Conservation (phyloP, 2,113 vertebrate genomes). For the Dipodomys merriami region DNA sequence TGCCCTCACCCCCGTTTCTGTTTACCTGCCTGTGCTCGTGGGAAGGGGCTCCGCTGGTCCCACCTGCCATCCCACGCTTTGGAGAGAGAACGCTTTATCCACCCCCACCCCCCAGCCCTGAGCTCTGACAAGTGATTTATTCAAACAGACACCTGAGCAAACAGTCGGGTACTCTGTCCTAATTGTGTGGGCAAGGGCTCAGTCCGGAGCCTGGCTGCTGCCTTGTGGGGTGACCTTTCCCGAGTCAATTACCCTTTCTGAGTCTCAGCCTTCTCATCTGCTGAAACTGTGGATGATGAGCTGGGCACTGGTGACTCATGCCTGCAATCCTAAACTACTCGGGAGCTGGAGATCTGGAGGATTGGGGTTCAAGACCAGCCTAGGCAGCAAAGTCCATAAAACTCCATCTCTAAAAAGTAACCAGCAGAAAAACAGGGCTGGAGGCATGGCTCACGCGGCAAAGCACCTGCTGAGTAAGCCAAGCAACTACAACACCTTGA, state of each 20-base stretch:
- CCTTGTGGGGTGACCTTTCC: constrained; percentile 6
- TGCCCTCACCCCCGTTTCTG: background rate
- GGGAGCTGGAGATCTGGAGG: too few relatives aligned
- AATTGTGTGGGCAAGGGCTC: constrained; percentile 45
- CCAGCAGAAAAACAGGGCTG: background rate
- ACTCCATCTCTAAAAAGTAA: background rate
- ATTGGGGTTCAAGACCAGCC: background rate
- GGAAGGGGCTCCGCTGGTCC: background rate
- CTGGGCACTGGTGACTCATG: background rate
- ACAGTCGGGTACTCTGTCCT: constrained; percentile 13
- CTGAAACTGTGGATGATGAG: background rate
- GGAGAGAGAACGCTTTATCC: constrained; percentile 36
- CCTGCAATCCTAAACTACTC: background rate
- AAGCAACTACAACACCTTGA: too few relatives aligned
- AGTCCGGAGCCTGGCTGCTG: background rate
- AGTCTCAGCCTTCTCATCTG: background rate
- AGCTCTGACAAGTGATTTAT: constrained; percentile 60
- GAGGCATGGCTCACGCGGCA: too few relatives aligned
- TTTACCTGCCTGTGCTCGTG: background rate
- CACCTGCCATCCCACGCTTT: background rate
- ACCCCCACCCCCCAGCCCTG: constrained; percentile 11
- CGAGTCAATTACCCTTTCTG: background rate
- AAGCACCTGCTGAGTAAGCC: too few relatives aligned
- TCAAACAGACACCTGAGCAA: constrained; percentile 24
- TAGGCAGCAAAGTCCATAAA: too few relatives aligned